These are phyloP conservation scores for Melipona beecheii DNA, from an alignment of 2,888 invertebrate genomes.

Conservation along the genomic window DNA sequence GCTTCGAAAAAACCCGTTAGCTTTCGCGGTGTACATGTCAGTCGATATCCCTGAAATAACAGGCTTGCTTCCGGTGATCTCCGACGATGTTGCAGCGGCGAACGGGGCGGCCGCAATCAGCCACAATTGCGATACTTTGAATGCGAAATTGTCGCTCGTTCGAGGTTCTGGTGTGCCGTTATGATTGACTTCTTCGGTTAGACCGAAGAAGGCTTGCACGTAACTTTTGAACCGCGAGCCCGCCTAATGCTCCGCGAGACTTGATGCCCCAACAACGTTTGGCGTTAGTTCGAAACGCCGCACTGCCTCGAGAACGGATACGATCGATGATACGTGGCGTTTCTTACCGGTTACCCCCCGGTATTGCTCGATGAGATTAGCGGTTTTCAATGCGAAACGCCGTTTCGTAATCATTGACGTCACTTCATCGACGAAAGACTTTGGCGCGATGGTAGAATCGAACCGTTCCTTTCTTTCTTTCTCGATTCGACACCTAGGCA, in stretches of 20 bases:
- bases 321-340: not conserved
- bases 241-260: slow-evolving; percentile 13
- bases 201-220: slow-evolving; percentile 17
- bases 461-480: too few species aligned
- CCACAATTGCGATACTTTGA: slow-evolving; percentile 69
- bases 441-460: not conserved
- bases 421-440: too few species aligned
- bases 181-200: slow-evolving; percentile 56
- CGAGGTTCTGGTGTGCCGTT: slow-evolving; percentile 54
- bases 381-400: not conserved
- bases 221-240: slow-evolving; percentile 34
- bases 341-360: not conserved
- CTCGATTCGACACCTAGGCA: not conserved
- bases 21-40: slow-evolving; percentile 43
- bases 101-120: slow-evolving; percentile 55
- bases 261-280: not conserved
- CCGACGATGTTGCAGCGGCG: slow-evolving; percentile 39
- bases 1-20: slow-evolving; percentile 47
- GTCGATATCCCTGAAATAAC: slow-evolving; percentile 63
- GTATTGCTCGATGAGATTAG: slow-evolving; percentile 3
- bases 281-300: not conserved
- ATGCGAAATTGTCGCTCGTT: slow-evolving; percentile 63
- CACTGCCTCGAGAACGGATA: not conserved
- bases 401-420: slow-evolving; percentile 10
- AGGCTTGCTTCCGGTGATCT: slow-evolving; percentile 64